A percentile compares a stretch with the other conserved stretches of the same genome.
phyloP scores from a whole-genome alignment of 2,888 invertebrate genomes.

The Platerodrilus igneus region DNA sequence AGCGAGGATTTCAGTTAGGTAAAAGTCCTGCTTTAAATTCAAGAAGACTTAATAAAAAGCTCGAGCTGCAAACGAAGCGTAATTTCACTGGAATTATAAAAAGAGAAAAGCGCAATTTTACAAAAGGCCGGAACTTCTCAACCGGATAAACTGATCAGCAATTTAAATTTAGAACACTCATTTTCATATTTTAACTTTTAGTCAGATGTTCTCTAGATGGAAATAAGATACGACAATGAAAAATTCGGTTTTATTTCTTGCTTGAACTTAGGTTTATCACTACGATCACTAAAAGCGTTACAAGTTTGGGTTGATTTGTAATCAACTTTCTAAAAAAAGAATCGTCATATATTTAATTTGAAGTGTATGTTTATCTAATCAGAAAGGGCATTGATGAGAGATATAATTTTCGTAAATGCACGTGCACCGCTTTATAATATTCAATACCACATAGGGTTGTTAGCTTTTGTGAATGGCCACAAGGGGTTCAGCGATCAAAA shows the following conservation, averaged over 20 bases:
- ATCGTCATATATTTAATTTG: too few relatives aligned
- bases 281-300: too few relatives aligned
- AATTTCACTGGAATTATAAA: constrained; percentile 38
- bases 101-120: constrained; percentile 34
- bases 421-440: constrained; percentile 15
- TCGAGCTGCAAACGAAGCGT: constrained; percentile 35
- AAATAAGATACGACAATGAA: neutral
- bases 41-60: constrained; percentile 22
- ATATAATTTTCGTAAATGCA: constrained; percentile 16
- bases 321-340: too few relatives aligned
- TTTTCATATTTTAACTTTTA: constrained; percentile 34
- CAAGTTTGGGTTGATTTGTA: too few relatives aligned
- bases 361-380: too few relatives aligned
- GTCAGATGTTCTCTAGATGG: neutral
- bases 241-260: too few relatives aligned
- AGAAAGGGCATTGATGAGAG: constrained; percentile 15
- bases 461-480: constrained; percentile 18
- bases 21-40: too few relatives aligned
- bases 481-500: constrained; percentile 14
- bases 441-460: constrained; percentile 14
- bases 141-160: constrained; percentile 49
- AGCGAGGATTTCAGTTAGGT: too few relatives aligned
- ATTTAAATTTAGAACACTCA: constrained; percentile 47
- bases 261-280: too few relatives aligned
- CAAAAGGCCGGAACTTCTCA: constrained; percentile 44